These are phyloP conservation scores for Anthrax anthrax DNA, from an alignment of 2,888 invertebrate species.

Conservation along the genomic window DNA sequence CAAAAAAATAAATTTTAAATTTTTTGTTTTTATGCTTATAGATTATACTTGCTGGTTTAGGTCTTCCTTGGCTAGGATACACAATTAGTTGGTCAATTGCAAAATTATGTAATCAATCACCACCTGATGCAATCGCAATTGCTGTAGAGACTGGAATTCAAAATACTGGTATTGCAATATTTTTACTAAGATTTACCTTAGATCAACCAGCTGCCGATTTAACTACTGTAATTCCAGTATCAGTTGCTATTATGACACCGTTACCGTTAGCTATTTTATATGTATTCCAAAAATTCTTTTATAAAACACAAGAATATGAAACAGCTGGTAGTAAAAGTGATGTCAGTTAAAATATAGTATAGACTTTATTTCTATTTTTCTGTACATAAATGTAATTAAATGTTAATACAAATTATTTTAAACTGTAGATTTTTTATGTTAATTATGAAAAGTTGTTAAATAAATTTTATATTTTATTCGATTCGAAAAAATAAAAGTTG, in stretches of 20 bases:
- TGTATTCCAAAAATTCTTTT: slow-evolving; percentile 18
- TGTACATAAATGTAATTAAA: no score
- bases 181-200: slow-evolving; percentile 66
- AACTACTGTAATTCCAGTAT: slow-evolving; percentile 80
- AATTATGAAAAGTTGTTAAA: no score
- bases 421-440: no score
- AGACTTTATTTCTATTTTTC: no score
- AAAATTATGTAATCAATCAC: slow-evolving; percentile 43
- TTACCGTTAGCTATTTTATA: slow-evolving; percentile 55
- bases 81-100: slow-evolving; percentile 50
- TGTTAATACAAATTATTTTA: no score
- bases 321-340: neutral
- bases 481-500: no score
- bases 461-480: no score
- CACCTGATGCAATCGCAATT: slow-evolving; percentile 66
- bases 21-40: slow-evolving; percentile 27
- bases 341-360: neutral
- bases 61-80: slow-evolving; percentile 73
- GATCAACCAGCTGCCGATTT: slow-evolving; percentile 77
- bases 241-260: slow-evolving; percentile 88
- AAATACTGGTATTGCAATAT: slow-evolving; percentile 86
- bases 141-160: slow-evolving; percentile 87
- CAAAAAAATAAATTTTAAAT: neutral
- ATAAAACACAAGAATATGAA: neutral
- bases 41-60: slow-evolving; percentile 67